Percentiles rank a stretch among this genome's conserved stretches.
Evolutionary conservation across 1,140 invertebrate species (phyloP).

Genomic region (Anagrus nilaparvatae): DNA sequence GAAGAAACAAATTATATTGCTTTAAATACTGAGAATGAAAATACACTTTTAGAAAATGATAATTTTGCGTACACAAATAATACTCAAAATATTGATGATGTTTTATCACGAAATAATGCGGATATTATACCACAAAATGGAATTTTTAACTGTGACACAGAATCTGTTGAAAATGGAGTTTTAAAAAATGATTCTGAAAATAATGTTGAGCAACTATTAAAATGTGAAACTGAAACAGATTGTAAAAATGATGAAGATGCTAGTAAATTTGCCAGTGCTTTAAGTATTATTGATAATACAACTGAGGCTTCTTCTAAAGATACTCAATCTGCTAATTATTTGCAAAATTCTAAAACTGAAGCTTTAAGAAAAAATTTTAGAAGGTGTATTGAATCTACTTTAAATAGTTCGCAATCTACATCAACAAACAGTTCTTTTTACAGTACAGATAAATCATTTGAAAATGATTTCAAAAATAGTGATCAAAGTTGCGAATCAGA

Average conservation of each 20-base stretch:
- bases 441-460: conserved; percentile 1
- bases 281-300: conserved; percentile 11
- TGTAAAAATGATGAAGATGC: too few species aligned
- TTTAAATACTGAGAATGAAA: conserved; percentile 20
- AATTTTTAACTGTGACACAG: background rate
- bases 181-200: conserved; percentile 13
- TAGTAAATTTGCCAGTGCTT: too few species aligned
- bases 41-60: conserved; percentile 18
- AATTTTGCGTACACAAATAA: conserved; percentile 13
- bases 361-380: conserved; percentile 12
- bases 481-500: conserved; percentile 11
- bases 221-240: conserved; percentile 3
- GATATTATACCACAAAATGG: conserved; percentile 9
- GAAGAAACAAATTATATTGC: conserved; percentile 14
- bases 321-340: conserved; percentile 5
- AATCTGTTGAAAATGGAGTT: conserved; percentile 1
- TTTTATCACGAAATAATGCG: conserved; percentile 10
- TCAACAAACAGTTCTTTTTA: conserved; percentile 3
- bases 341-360: conserved; percentile 3
- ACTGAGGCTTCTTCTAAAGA: conserved; percentile 12
- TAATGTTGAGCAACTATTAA: conserved; percentile 7
- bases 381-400: conserved; percentile 8
- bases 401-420: conserved; percentile 6
- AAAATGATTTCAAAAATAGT: background rate
- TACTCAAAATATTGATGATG: conserved; percentile 21